Percentiles rank a stretch among this genome's conserved stretches.
Evolutionary conservation across 2,797 vertebrate genomes (phyloP).

Genomic region (Clarias pachynema): DNA sequence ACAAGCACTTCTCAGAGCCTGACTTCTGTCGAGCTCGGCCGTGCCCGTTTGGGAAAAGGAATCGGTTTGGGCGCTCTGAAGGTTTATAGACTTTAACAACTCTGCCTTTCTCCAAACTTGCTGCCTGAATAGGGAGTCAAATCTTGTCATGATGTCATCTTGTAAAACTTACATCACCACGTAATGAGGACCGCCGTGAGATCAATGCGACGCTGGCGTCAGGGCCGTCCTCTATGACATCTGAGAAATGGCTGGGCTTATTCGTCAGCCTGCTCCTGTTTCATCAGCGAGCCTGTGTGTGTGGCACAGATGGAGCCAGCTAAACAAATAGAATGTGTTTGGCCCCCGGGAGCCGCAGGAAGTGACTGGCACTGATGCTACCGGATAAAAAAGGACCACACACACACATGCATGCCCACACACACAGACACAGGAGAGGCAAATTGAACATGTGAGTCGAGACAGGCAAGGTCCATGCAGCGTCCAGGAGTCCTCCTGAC

Average conservation of each 20-base stretch:
- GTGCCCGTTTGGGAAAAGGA: no score
- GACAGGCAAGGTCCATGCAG: conserved; percentile 6
- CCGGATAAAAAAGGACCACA: neutral
- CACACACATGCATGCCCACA: conserved; percentile 20
- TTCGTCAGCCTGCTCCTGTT: conserved; percentile 22
- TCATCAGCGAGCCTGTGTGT: conserved; percentile 44
- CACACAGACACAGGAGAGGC: conserved; percentile 8
- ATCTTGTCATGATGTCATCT: neutral
- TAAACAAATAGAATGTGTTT: conserved; percentile 39
- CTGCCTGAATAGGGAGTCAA: neutral
- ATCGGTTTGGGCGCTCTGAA: neutral
- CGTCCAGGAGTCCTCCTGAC: conserved; percentile 31
- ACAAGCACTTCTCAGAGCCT: conserved; percentile 25
- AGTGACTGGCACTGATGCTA: conserved; percentile 27
- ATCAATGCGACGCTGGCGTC: no score
- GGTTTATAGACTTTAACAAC: neutral
- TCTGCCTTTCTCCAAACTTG: neutral
- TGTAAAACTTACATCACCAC: neutral
- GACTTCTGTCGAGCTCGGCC: conserved; percentile 20
- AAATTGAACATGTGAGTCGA: conserved; percentile 31
- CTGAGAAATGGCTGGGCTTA: conserved; percentile 36
- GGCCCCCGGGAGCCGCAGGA: neutral
- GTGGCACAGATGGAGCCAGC: conserved; percentile 40
- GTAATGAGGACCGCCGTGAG: conserved; percentile 7
- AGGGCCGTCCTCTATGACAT: neutral